Conservation (phyloP, 2,888 invertebrate species). For the Acheta domesticus region DNA sequence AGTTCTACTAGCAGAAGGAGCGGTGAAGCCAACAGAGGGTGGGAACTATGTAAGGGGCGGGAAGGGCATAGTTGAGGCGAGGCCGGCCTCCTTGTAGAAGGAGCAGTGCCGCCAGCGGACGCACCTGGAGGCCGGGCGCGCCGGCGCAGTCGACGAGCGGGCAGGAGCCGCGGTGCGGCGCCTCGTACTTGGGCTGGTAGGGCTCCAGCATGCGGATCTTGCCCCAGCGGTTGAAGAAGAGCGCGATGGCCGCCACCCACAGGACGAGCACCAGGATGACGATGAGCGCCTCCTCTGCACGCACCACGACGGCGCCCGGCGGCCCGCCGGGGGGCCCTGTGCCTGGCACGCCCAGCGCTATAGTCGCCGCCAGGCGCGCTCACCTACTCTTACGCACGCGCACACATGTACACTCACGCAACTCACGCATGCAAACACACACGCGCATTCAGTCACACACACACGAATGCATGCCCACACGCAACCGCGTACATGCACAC, state of each 20-base stretch:
- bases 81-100: too few relatives aligned
- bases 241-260: constrained; percentile 84
- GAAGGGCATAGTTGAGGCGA: too few relatives aligned
- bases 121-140: constrained; percentile 33
- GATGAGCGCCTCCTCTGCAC: constrained; percentile 80
- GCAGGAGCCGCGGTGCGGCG: constrained; percentile 76
- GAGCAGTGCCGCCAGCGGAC: neutral
- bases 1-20: too few relatives aligned
- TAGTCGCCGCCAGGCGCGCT: too few relatives aligned
- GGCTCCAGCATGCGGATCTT: constrained; percentile 91
- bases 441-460: too few relatives aligned
- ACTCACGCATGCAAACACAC: too few relatives aligned
- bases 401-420: too few relatives aligned
- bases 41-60: too few relatives aligned
- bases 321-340: neutral
- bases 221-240: constrained; percentile 93
- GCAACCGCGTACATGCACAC: too few relatives aligned
- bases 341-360: neutral
- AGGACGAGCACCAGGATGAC: constrained; percentile 79
- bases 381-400: too few relatives aligned
- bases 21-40: too few relatives aligned
- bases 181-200: constrained; percentile 86
- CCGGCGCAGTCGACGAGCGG: constrained; percentile 59
- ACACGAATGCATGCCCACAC: too few relatives aligned
- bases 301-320: constrained; percentile 65